Evolutionary conservation across 2,888 invertebrate genomes (phyloP).

Genomic region (Anthrax anthrax): DNA sequence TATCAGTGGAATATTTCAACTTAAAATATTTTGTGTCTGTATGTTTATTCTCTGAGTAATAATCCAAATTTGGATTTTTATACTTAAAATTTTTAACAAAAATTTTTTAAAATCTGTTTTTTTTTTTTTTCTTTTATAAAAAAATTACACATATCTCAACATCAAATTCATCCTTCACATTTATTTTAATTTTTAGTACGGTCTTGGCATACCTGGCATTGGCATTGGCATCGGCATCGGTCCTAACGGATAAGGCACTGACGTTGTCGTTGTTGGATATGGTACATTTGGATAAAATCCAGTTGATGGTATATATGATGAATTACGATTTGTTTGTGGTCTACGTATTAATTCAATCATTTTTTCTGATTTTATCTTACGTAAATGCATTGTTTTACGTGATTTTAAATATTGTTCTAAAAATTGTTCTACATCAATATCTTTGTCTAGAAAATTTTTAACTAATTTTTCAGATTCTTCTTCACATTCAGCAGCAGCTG

Average conservation of each 20-base stretch:
- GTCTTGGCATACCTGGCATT: slow-evolving; percentile 44
- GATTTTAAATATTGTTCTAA: slow-evolving; percentile 66
- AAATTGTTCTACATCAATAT: slow-evolving; percentile 64
- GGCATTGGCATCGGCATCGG: slow-evolving; percentile 69
- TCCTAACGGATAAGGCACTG: slow-evolving; percentile 38
- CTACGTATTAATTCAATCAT: slow-evolving; percentile 56
- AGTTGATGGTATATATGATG: slow-evolving; percentile 20
- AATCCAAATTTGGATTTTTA: too few relatives aligned
- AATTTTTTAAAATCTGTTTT: too few relatives aligned
- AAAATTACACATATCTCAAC: too few relatives aligned
- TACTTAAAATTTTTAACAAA: too few relatives aligned
- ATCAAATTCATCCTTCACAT: too few relatives aligned
- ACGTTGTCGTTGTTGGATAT: slow-evolving; percentile 38
- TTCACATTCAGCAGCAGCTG: slow-evolving; percentile 83
- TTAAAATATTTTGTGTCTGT: too few relatives aligned
- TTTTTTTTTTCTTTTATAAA: too few relatives aligned
- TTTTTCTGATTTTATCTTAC: slow-evolving; percentile 88
- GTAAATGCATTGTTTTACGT: slow-evolving; percentile 61
- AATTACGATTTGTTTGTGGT: slow-evolving; percentile 24
- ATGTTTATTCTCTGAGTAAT: too few relatives aligned
- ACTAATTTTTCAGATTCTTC: slow-evolving; percentile 80
- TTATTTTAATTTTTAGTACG: slow-evolving; percentile 2
- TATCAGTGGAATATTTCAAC: too few relatives aligned
- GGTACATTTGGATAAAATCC: slow-evolving; percentile 37
- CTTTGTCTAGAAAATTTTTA: slow-evolving; percentile 58